Evolutionary conservation across 2,113 vertebrate species (phyloP).

Genomic region (Fulica atra): DNA sequence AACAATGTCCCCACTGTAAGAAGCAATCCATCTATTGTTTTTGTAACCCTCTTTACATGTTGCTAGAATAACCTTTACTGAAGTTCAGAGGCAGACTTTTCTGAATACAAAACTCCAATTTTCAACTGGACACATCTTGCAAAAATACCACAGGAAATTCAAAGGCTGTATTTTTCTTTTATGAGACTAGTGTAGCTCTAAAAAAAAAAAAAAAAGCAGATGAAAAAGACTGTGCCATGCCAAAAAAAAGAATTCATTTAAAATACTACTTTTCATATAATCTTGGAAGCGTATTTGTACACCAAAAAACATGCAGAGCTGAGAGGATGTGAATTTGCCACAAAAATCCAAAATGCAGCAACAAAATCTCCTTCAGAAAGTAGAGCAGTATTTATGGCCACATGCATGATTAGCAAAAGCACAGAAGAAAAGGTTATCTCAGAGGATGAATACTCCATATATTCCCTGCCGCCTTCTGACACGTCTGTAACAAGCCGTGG

Average conservation of each 20-base stretch:
- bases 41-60: not conserved
- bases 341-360: not conserved
- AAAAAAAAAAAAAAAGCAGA: not conserved
- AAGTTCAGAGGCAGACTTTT: not conserved
- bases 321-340: not conserved
- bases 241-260: not conserved
- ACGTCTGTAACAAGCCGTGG: not conserved
- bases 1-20: not conserved
- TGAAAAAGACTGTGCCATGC: not conserved
- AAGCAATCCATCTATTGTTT: not conserved
- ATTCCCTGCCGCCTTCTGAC: not conserved
- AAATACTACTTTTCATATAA: not conserved
- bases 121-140: not conserved
- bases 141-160: not conserved
- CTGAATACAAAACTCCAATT: not conserved
- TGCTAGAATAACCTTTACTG: not conserved
- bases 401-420: not conserved
- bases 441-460: not conserved
- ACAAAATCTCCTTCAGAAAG: not conserved
- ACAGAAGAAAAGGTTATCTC: not conserved
- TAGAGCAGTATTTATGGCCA: not conserved
- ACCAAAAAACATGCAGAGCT: not conserved
- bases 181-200: not conserved
- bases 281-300: not conserved
- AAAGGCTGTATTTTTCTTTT: not conserved